Base-by-base conservation (phyloP, 2,113 vertebrate genomes). In the Macroglossus sobrinus region DNA sequence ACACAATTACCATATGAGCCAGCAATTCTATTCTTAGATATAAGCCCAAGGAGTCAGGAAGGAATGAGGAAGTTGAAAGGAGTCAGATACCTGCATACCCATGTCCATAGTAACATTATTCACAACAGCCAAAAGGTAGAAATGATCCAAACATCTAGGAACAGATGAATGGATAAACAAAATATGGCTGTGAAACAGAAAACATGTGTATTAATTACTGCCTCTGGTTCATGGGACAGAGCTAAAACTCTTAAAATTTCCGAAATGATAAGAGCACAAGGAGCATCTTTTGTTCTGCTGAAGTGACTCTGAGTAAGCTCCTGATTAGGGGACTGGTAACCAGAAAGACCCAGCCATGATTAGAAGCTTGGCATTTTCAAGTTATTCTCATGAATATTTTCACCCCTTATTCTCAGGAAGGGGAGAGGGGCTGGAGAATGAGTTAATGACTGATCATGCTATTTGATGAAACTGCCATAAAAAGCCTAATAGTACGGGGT, bases 1-100 rank as follows among this genome's bases (percentile, higher is more conserved):
- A n/a, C 40, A 16, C 6, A 15, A 38, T n/a, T 15, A n/a, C 61
- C 8, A 13, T 2, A 0, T 0, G 26, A 63, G 22, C 53, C 9
- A 16, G 43, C 61, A 57, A 22, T 19, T 22, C 35, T 9, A 9
- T 45, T 40, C 59, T 84, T 6, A 61, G 28, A 38, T 5, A 38
- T 3, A 43, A 0, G 2, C 14, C 22, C 74, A n/a, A 7, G n/a
- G n/a, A n/a, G n/a, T n/a, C n/a, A n/a, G n/a, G n/a, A n/a, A n/a
- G n/a, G n/a, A n/a, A n/a, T n/a, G n/a, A n/a, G n/a, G n/a, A n/a
- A n/a, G n/a, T 3, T 5, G 1, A 57, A 38, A 33, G 53, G 26
- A n/a, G 53, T 53, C 18, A 45, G 61, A 5, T 16, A 43, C 0
- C 45, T 45, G 81, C 14, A 47, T 14, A 69, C 28, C 40, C 7